Base-by-base conservation (phyloP, 2,113 vertebrate genomes). In the Campylorhamphus procurvoides region DNA sequence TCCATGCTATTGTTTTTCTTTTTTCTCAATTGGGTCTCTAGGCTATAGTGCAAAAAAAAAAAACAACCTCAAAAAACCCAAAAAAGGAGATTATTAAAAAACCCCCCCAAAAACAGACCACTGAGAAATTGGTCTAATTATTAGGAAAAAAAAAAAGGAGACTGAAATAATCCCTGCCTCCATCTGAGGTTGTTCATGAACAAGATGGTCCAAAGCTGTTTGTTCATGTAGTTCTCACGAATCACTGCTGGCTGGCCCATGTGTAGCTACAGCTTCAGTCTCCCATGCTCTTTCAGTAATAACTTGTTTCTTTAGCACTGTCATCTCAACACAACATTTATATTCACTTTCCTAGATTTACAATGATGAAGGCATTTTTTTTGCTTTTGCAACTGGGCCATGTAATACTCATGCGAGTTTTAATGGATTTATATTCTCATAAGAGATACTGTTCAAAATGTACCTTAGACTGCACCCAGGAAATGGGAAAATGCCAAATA, bases 1-100 rank as follows among this genome's bases (percentile, higher is more conserved):
- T 79, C 66, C 73, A 60, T 71, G 90, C 42, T 39, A 6, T 80
- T 84, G 15, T 56, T 90, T 83, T 64, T 47, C 3, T 67, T 94
- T 93, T 76, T 92, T 89, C 40, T 97, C 73, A 91, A 87, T 96
- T 97, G 96, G 95, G 92, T 97, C 49, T 94, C 92, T 95, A 96
- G 74, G 94, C 52, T 75, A 62, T 89, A 97, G 96, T 96, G 95
- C 93, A 97, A 97, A 90, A 96, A 16, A 96, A 16, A 31, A 16
- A 14, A 28, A 62, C 28, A 12, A 9, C 19, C 40, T 15, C 40
- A 14, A 4, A 42, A 40, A 22, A 3, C 47, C 47, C 47, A 23
- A 20, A 18, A 89, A 93, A 25, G 19, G 12, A 80, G 29, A 63
- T 19, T 10, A 33, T 11, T 31, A 31, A 68, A 31, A 68, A 66